A percentile compares a stretch with the other conserved stretches of the same genome.
Evolutionary conservation across 2,113 vertebrate species (phyloP).

Genomic region (Oostethus manadensis): DNA sequence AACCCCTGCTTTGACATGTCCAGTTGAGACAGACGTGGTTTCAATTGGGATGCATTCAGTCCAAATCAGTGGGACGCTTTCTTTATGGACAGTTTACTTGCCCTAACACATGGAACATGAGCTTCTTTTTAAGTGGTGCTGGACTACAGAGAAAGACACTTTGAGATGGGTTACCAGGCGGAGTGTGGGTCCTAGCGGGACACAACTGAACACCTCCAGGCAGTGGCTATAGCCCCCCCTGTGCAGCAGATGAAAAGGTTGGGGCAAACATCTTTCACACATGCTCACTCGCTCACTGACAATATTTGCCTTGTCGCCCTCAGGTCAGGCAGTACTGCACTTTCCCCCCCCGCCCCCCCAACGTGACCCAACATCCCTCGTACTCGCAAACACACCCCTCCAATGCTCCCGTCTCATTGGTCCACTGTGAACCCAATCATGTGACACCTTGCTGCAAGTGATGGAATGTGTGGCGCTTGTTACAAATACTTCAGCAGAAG

Average conservation of each 20-base stretch:
- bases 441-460: conserved; percentile 35
- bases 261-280: conserved; percentile 82
- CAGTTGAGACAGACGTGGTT: conserved; percentile 10
- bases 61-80: conserved; percentile 10
- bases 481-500: background rate
- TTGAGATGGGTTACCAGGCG: conserved; percentile 84
- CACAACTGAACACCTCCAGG: conserved; percentile 82
- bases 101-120: conserved; percentile 40
- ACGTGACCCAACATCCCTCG: conserved; percentile 31
- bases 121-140: conserved; percentile 55
- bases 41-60: conserved; percentile 6
- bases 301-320: conserved; percentile 46
- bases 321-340: conserved; percentile 49
- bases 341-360: no score
- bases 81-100: conserved; percentile 21
- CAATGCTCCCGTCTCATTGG: conserved; percentile 59
- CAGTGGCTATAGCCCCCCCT: conserved; percentile 84
- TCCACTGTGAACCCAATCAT: conserved; percentile 45
- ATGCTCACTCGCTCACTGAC: conserved; percentile 72
- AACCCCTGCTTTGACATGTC: conserved; percentile 65
- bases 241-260: conserved; percentile 85
- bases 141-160: conserved; percentile 76
- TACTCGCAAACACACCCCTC: conserved; percentile 52
- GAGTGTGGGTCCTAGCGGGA: conserved; percentile 76
- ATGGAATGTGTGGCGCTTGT: conserved; percentile 19